phyloP scores from a whole-genome alignment of 2,797 vertebrate genomes.

The Chanos chanos region DNA sequence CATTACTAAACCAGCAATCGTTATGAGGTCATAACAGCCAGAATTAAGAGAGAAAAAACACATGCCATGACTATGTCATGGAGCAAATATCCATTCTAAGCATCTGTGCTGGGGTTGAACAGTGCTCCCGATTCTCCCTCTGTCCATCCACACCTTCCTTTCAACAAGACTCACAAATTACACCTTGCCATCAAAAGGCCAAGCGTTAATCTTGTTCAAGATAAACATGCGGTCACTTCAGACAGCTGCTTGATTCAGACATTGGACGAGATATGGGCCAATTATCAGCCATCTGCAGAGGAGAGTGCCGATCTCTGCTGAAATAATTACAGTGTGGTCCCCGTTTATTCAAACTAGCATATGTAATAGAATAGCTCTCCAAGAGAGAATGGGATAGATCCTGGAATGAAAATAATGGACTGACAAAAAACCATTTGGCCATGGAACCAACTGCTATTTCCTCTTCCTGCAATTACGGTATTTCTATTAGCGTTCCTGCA shows the following conservation, averaged over 20 bases:
- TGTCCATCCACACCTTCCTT: constrained; percentile 39
- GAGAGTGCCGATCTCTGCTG: constrained; percentile 36
- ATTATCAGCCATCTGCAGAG: constrained; percentile 41
- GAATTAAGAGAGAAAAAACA: background rate
- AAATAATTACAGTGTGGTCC: constrained; percentile 36
- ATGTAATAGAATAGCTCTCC: constrained; percentile 35
- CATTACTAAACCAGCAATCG: too few relatives aligned
- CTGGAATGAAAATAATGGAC: constrained; percentile 43
- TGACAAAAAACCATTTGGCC: constrained; percentile 47
- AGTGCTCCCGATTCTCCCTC: constrained; percentile 2
- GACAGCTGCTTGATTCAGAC: constrained; percentile 28
- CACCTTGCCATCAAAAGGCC: constrained; percentile 22
- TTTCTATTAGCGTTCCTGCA: constrained; percentile 48
- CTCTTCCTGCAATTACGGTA: constrained; percentile 46
- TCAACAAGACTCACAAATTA: constrained; percentile 41
- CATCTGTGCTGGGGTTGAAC: background rate
- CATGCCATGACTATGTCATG: too few relatives aligned
- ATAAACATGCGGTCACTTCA: constrained; percentile 44
- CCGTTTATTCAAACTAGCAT: constrained; percentile 13
- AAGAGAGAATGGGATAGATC: constrained; percentile 3
- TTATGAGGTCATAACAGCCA: too few relatives aligned
- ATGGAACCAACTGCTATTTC: constrained; percentile 46
- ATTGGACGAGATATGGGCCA: constrained; percentile 39
- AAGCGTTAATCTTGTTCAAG: constrained; percentile 15
- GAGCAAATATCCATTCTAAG: too few relatives aligned